Percentiles rank a stretch among this genome's conserved stretches.
Conservation (phyloP, 2,113 vertebrate species). For the Pheucticus melanocephalus region DNA sequence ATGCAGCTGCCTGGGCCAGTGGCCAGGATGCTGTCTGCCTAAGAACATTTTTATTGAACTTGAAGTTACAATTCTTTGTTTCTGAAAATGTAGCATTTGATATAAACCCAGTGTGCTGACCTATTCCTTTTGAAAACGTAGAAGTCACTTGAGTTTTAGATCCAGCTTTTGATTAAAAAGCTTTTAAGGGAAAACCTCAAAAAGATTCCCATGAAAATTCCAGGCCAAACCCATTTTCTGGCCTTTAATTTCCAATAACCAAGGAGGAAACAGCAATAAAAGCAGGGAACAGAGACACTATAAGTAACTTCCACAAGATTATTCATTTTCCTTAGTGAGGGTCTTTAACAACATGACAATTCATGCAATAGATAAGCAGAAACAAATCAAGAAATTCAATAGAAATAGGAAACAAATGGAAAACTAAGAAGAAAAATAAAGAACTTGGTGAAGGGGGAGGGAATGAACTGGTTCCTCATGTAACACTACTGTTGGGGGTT, state of each 20-base stretch:
- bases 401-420: background rate
- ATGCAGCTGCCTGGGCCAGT: conserved; percentile 37
- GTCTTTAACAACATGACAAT: background rate
- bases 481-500: background rate
- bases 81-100: conserved; percentile 16
- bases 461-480: background rate
- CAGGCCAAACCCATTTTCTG: background rate
- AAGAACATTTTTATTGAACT: conserved; percentile 39
- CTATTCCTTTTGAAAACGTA: background rate
- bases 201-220: background rate
- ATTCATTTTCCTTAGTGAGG: background rate
- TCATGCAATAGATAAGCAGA: conserved; percentile 24
- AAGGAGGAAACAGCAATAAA: background rate
- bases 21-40: conserved; percentile 32
- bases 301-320: background rate
- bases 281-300: background rate
- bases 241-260: conserved; percentile 14
- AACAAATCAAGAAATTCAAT: background rate
- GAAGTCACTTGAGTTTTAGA: background rate
- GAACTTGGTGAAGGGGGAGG: background rate
- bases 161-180: conserved; percentile 41
- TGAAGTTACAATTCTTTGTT: conserved; percentile 37
- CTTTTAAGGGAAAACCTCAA: conserved; percentile 23
- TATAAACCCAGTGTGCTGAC: background rate
- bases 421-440: background rate